Evolutionary conservation across 2,888 invertebrate genomes (phyloP).

Genomic region (Metellina segmentata): DNA sequence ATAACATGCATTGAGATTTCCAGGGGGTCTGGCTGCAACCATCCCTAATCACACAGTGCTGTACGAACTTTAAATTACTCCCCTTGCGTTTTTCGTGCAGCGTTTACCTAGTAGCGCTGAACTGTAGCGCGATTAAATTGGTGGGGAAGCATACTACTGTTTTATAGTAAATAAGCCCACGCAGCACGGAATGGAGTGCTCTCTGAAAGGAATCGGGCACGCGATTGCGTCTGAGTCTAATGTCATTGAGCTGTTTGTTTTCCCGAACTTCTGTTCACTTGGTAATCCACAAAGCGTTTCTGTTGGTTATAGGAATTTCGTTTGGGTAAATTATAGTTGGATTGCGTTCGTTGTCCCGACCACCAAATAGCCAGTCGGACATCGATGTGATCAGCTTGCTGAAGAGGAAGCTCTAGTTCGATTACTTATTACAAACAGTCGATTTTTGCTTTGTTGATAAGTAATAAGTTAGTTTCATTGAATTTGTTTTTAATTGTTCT

Average conservation of each 20-base stretch:
- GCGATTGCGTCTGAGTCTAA: slow-evolving; percentile 16
- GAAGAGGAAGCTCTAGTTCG: no score
- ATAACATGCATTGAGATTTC: slow-evolving; percentile 54
- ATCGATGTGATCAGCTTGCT: no score
- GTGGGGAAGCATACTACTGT: slow-evolving; percentile 27
- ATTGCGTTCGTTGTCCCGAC: no score
- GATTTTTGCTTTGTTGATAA: no score
- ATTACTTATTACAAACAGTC: no score
- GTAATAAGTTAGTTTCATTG: no score
- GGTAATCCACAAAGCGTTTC: neutral
- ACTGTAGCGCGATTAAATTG: slow-evolving; percentile 23
- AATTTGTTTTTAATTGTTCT: no score
- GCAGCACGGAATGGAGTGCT: slow-evolving; percentile 40
- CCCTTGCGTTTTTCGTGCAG: slow-evolving; percentile 64
- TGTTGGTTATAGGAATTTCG: no score
- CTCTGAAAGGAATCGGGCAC: slow-evolving; percentile 52
- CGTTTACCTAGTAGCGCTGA: slow-evolving; percentile 35
- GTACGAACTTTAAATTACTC: slow-evolving; percentile 64
- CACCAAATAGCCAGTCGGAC: no score
- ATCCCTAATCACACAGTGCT: slow-evolving; percentile 51
- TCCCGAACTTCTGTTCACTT: neutral
- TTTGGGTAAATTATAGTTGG: no score
- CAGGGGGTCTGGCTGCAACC: slow-evolving; percentile 18
- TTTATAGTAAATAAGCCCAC: slow-evolving; percentile 62
- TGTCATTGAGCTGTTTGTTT: neutral